These are phyloP conservation scores for Chymomyza amoena DNA, from an alignment of 2,888 invertebrate species.

Conservation along the genomic window DNA sequence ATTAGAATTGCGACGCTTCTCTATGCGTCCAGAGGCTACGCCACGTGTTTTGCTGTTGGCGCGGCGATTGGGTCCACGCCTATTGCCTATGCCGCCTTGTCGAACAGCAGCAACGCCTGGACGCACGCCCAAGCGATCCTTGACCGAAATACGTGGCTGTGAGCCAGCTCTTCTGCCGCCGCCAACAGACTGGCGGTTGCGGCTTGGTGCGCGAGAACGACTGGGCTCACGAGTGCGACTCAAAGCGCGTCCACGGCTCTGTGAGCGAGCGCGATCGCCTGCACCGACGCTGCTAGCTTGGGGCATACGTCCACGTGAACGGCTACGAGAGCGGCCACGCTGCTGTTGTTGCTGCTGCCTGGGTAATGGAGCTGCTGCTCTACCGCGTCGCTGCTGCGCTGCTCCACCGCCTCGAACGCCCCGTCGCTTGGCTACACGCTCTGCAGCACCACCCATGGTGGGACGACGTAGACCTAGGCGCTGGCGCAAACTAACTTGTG, in stretches of 20 bases:
- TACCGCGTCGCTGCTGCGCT: constrained; percentile 17
- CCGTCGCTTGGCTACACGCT: constrained; percentile 67
- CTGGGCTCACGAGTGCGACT: constrained; percentile 39
- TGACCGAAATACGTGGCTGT: constrained; percentile 63
- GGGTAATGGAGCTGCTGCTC: constrained; percentile 26
- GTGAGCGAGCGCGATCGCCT: constrained; percentile 54
- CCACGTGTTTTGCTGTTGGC: constrained; percentile 53
- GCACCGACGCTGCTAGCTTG: neutral
- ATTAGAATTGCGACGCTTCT: constrained; percentile 62
- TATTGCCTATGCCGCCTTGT: constrained; percentile 32
- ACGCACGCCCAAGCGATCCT: constrained; percentile 74
- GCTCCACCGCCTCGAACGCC: constrained; percentile 20
- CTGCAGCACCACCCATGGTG: constrained; percentile 65
- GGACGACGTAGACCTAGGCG: constrained; percentile 69
- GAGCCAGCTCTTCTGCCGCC: constrained; percentile 29
- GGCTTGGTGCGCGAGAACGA: constrained; percentile 28
- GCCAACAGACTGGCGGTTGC: constrained; percentile 26
- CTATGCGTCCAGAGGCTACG: constrained; percentile 70
- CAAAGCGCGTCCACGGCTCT: constrained; percentile 25
- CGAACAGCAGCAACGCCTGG: constrained; percentile 40
- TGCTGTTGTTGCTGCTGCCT: constrained; percentile 26
- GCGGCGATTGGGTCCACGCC: constrained; percentile 45
- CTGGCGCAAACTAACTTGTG: constrained; percentile 60
- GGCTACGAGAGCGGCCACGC: constrained; percentile 66
- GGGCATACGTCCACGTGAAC: constrained; percentile 42